Base-by-base conservation (phyloP, 2,888 invertebrate genomes). In the Ischnura elegans region DNA sequence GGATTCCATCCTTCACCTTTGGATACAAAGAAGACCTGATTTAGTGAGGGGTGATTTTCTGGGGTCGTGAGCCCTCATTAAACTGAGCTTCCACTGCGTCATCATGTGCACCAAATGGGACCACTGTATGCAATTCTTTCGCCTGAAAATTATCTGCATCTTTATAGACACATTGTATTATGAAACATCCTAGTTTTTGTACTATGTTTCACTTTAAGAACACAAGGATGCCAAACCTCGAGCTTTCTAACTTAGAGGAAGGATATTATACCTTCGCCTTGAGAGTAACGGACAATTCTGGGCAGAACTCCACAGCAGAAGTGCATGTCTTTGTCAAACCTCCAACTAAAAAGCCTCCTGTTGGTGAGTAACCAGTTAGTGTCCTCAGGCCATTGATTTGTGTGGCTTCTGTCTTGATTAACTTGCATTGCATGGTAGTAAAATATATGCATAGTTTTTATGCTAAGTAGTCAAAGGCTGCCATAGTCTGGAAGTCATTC, bases 301-400 rank as follows among this genome's bases (percentile, higher is more conserved):
- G 98, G 5, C 99, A 99, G 96, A 97, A 97, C 1, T 98, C 98
- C 61, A 97, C 97, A 0, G 98, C 99, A 0, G 98, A 98, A 94
- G 98, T 99, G 0, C 98, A 98, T 95, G 99, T 99, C 2, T 99
- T 99, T 96, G 99, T 99, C 0, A 99, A 99, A 96, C 98, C 98
- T 0, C 98, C 98, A 0, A 98, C 98, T 1, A 98, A 98, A 95
- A 98, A 98, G 93, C 98, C 98, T 16, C 98, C 98, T 0, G 96
- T 97, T 61, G 98, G 98, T 93, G 96, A 96, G 95, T 93, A 43
- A 21, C 55, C 84, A 61, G 21, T 16, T 45, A 19, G 46, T 94
- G 87, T 13, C 36, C 47, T 76, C n/a, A 25, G 46, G n/a, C 13
- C 42, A 25, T 43, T 51, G 42, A 76, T 36, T 61, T 36, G 29